phyloP scores from a whole-genome alignment of 2,797 vertebrate genomes.

The Schizopygopsis malacanthus region DNA sequence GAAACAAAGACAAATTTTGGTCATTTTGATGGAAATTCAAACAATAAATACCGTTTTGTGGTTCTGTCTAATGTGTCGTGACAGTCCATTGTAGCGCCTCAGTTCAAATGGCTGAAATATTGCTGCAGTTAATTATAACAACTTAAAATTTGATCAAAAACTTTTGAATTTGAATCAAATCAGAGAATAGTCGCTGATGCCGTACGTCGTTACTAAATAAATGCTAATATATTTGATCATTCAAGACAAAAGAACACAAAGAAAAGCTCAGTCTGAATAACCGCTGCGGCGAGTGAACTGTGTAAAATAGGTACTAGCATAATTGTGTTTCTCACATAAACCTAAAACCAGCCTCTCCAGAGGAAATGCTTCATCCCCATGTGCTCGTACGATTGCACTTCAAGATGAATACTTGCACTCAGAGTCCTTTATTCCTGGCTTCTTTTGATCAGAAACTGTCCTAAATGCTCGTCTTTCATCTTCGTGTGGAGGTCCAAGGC shows the following conservation, averaged over 20 bases:
- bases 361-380: constrained; percentile 40
- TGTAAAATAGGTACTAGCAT: constrained; percentile 29
- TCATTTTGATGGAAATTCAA: too few relatives aligned
- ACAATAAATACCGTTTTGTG: too few relatives aligned
- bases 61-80: too few relatives aligned
- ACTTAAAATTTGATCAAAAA: neutral
- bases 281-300: neutral
- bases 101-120: neutral
- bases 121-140: neutral
- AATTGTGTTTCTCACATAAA: constrained; percentile 36
- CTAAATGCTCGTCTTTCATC: constrained; percentile 49
- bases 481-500: constrained; percentile 54
- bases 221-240: constrained; percentile 17
- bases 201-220: neutral
- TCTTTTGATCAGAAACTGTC: constrained; percentile 61
- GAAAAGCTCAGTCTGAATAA: constrained; percentile 18
- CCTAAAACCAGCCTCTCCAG: constrained; percentile 29
- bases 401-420: constrained; percentile 44
- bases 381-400: constrained; percentile 22
- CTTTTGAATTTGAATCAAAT: neutral
- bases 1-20: too few relatives aligned
- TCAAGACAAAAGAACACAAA: neutral
- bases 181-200: neutral
- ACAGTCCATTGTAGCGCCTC: too few relatives aligned
- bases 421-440: constrained; percentile 49